Evolutionary conservation across 1,140 invertebrate species (phyloP).

Genomic region (Holcopasites calliopsidis): DNA sequence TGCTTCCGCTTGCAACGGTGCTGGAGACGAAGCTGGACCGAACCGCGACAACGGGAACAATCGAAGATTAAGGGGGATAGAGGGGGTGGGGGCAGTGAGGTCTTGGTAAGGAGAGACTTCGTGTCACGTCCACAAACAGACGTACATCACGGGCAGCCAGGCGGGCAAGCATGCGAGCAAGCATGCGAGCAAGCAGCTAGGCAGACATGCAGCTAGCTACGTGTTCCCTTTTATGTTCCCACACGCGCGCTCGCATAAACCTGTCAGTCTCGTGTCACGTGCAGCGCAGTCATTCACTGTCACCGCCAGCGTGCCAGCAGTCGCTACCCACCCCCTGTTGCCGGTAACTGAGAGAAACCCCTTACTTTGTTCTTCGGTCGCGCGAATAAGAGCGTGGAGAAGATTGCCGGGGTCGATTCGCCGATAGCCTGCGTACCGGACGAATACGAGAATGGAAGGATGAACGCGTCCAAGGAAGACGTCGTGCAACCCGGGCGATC

Average conservation of each 20-base stretch:
- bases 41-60: constrained; percentile 34
- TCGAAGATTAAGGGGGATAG: constrained; percentile 23
- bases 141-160: constrained; percentile 75
- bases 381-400: constrained; percentile 52
- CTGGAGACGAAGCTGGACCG: constrained; percentile 6
- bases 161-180: constrained; percentile 64
- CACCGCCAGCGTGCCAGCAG: constrained; percentile 73
- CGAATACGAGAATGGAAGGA: constrained; percentile 12
- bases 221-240: constrained; percentile 79
- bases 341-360: constrained; percentile 55
- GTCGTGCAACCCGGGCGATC: not conserved
- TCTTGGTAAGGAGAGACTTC: constrained; percentile 64
- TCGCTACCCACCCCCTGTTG: constrained; percentile 65
- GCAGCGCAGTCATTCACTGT: constrained; percentile 79
- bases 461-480: not conserved
- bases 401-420: constrained; percentile 42
- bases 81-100: constrained; percentile 32
- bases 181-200: constrained; percentile 13
- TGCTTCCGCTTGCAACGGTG: not conserved
- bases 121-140: constrained; percentile 80
- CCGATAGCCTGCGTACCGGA: constrained; percentile 17
- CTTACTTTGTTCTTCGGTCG: constrained; percentile 19
- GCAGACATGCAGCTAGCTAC: constrained; percentile 71
- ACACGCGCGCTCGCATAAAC: constrained; percentile 78
- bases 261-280: constrained; percentile 79